Evolutionary conservation across 2,888 invertebrate genomes (phyloP).

Genomic region (Netelia fuscicornis): DNA sequence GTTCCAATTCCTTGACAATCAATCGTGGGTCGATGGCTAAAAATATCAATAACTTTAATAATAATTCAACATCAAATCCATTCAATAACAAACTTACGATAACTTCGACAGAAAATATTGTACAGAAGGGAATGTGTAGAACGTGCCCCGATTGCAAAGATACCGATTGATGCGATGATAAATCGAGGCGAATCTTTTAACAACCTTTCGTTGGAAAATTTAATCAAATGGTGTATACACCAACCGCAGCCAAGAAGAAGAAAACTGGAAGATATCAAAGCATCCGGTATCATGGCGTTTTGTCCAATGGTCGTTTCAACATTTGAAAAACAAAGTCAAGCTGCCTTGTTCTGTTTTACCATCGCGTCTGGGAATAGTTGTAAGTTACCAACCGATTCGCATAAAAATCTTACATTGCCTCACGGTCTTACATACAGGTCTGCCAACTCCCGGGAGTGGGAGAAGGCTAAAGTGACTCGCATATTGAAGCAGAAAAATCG

Average conservation of each 20-base stretch:
- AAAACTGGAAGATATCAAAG: constrained; percentile 74
- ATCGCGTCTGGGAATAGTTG: not conserved
- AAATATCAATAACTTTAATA: constrained; percentile 13
- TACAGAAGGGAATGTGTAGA: constrained; percentile 74
- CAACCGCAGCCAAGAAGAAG: constrained; percentile 74
- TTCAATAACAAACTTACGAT: constrained; percentile 58
- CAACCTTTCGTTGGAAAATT: constrained; percentile 66
- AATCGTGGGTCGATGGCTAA: constrained; percentile 74
- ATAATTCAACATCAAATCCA: constrained; percentile 55
- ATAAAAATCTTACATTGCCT: not conserved
- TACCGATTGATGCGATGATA: constrained; percentile 72
- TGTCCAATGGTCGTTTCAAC: constrained; percentile 21
- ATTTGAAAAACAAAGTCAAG: not conserved
- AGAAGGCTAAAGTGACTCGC: too few species aligned
- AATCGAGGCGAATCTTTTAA: constrained; percentile 68
- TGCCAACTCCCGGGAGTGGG: too few species aligned
- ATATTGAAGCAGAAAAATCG: too few species aligned
- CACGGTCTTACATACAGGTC: too few species aligned
- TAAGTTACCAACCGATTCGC: not conserved
- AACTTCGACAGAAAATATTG: constrained; percentile 68
- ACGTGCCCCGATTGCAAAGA: constrained; percentile 72
- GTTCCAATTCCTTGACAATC: constrained; percentile 71
- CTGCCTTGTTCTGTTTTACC: not conserved
- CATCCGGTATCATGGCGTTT: constrained; percentile 74
- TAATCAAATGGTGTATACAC: constrained; percentile 71